phyloP scores from a whole-genome alignment of 2,113 vertebrate genomes.

The Pteropus alecto region DNA sequence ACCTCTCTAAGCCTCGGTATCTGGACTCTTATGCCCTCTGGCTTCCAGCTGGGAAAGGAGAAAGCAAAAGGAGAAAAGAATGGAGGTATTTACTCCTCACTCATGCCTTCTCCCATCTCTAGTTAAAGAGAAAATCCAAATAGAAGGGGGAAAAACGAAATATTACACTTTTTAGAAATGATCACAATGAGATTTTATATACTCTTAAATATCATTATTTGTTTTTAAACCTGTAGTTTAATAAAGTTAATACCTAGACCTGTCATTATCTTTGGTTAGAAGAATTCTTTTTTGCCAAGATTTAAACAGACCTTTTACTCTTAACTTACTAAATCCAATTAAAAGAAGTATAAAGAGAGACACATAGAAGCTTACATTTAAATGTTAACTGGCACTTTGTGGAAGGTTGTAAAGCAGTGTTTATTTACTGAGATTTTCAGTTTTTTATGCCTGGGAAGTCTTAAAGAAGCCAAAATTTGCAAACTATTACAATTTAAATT shows the following conservation, averaged over 20 bases:
- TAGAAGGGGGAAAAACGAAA: not conserved
- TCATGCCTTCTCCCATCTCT: not conserved
- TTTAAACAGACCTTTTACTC: conserved; percentile 77
- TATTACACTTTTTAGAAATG: not conserved
- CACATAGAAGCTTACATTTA: conserved; percentile 56
- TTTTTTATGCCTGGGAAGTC: conserved; percentile 81
- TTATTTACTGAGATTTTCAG: conserved; percentile 79
- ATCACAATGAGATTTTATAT: not conserved
- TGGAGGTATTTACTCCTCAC: not conserved
- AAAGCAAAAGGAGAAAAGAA: not conserved
- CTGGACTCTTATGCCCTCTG: not conserved
- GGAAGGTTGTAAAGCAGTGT: conserved; percentile 81
- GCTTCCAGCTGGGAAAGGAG: not conserved
- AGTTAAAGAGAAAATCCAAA: not conserved
- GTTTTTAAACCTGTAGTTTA: not conserved
- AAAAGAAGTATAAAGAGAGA: conserved; percentile 53
- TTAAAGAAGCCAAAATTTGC: conserved; percentile 78
- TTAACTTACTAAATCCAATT: conserved; percentile 47
- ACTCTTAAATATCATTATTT: conserved; percentile 59
- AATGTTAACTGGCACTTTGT: conserved; percentile 76
- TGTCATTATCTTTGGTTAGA: conserved; percentile 54
- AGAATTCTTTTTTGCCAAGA: conserved; percentile 64
- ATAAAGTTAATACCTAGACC: conserved; percentile 9
- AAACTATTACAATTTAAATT: conserved; percentile 84
- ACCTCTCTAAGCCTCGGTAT: not conserved